phyloP scores from a whole-genome alignment of 2,113 vertebrate species.

The Anhinga anhinga region DNA sequence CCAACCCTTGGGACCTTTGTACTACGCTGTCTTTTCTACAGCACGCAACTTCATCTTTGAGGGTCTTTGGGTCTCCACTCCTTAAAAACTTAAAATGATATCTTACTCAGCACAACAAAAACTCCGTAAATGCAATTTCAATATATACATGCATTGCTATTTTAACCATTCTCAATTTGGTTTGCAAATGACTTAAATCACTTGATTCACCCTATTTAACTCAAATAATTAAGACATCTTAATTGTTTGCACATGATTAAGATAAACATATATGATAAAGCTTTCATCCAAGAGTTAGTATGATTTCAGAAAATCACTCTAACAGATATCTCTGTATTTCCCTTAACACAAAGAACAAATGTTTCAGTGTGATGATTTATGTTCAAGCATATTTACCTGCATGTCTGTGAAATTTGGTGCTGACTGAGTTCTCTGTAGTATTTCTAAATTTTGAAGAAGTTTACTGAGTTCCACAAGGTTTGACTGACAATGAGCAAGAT shows the following conservation, averaged over 20 bases:
- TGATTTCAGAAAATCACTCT: neutral
- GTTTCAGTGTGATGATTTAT: neutral
- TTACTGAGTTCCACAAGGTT: constrained; percentile 94
- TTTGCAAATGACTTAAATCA: neutral
- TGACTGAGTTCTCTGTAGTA: constrained; percentile 97
- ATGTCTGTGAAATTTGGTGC: constrained; percentile 96
- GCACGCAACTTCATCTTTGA: neutral
- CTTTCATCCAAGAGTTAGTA: neutral
- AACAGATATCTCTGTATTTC: neutral
- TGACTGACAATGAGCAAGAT: constrained; percentile 94
- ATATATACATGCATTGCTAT: neutral
- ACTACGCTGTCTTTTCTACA: neutral
- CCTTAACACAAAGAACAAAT: neutral
- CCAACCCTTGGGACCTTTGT: neutral
- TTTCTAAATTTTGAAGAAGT: constrained; percentile 95
- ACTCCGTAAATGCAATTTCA: neutral
- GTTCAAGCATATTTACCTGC: constrained; percentile 75
- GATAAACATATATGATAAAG: neutral
- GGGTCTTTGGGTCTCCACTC: neutral
- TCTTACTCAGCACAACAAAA: neutral
- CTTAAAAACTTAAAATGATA: constrained; percentile 5
- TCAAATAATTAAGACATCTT: neutral
- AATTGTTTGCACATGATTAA: neutral
- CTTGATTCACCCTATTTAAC: neutral
- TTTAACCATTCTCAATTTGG: neutral